Percentiles rank a stretch among this genome's conserved stretches.
These are phyloP conservation scores for Drosophila tanythrix DNA, from an alignment of 2,888 invertebrate species.

Conservation along the genomic window DNA sequence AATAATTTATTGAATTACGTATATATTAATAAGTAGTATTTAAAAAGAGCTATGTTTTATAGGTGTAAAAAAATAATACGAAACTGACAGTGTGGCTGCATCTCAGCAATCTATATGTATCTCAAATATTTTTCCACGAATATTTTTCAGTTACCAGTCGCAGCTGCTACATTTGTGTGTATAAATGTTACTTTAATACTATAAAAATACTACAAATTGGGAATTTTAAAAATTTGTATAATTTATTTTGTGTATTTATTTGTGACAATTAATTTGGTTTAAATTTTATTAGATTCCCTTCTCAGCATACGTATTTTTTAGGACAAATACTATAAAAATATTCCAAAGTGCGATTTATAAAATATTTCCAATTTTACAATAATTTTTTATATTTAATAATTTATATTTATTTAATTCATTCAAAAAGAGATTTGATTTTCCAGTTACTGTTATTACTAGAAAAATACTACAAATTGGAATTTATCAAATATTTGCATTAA, in stretches of 20 bases:
- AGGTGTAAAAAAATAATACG: constrained; percentile 55
- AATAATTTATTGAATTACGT: constrained; percentile 11
- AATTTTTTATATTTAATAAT: not conserved
- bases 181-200: constrained; percentile 3
- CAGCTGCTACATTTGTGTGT: not conserved
- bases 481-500: not conserved
- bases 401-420: not conserved
- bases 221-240: not conserved
- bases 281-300: not conserved
- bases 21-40: constrained; percentile 32
- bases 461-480: not conserved
- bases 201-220: not conserved
- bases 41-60: constrained; percentile 44
- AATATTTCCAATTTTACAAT: not conserved
- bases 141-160: constrained; percentile 1
- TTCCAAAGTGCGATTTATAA: not conserved
- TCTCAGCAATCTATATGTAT: constrained; percentile 39
- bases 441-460: not conserved
- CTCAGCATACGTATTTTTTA: not conserved
- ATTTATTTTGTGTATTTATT: not conserved
- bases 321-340: not conserved
- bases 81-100: constrained; percentile 50
- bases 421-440: too few relatives aligned
- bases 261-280: not conserved
- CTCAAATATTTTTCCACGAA: constrained; percentile 18